Evolutionary conservation across 2,113 vertebrate genomes (phyloP).

Genomic region (Thalassoma bifasciatum): DNA sequence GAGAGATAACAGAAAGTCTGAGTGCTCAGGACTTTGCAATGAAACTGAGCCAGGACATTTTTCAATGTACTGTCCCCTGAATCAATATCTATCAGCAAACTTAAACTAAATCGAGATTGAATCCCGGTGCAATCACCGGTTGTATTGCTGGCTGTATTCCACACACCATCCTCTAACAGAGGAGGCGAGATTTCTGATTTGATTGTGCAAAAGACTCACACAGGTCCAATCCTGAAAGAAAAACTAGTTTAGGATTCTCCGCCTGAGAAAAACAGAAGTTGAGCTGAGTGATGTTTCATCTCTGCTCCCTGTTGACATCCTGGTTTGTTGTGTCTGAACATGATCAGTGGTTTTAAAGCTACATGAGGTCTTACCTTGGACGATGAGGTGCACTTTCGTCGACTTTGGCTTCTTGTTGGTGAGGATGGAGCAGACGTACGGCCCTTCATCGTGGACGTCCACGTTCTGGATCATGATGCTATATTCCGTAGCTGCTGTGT

Average conservation of each 20-base stretch:
- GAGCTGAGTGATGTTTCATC: background rate
- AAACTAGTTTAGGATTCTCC: constrained; percentile 22
- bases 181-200: constrained; percentile 47
- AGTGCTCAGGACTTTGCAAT: constrained; percentile 39
- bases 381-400: constrained; percentile 93
- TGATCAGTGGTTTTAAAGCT: too few relatives aligned
- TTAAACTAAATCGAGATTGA: constrained; percentile 92
- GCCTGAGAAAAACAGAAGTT: constrained; percentile 1
- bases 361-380: constrained; percentile 90
- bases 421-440: constrained; percentile 96
- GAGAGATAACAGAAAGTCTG: constrained; percentile 62
- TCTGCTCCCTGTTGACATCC: background rate
- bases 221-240: constrained; percentile 64
- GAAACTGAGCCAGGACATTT: constrained; percentile 69
- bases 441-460: constrained; percentile 93
- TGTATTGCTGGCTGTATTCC: constrained; percentile 69
- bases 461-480: constrained; percentile 97
- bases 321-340: background rate
- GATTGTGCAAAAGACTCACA: constrained; percentile 76
- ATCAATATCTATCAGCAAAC: constrained; percentile 93
- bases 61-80: constrained; percentile 84
- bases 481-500: constrained; percentile 95
- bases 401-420: constrained; percentile 97
- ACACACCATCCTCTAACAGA: constrained; percentile 85
- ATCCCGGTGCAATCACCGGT: constrained; percentile 67